phyloP scores from a whole-genome alignment of 2,113 vertebrate genomes.

The Semicossyphus pulcher region DNA sequence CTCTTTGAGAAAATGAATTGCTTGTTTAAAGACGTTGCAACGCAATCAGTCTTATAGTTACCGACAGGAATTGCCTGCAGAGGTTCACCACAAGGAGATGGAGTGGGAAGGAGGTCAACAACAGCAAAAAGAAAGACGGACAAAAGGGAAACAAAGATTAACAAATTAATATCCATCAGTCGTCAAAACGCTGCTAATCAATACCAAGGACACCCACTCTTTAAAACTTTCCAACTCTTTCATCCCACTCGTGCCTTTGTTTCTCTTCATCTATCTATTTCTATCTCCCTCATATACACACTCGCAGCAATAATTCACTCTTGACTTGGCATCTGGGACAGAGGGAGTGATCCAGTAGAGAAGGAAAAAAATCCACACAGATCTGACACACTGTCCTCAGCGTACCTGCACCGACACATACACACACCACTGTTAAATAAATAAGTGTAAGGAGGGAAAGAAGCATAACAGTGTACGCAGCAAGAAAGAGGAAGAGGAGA shows the following conservation, averaged over 20 bases:
- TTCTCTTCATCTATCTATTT: slow-evolving; percentile 4
- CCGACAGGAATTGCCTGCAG: slow-evolving; percentile 40
- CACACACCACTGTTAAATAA: neutral
- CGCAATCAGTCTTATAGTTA: slow-evolving; percentile 56
- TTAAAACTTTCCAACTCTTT: slow-evolving; percentile 26
- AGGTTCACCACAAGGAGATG: slow-evolving; percentile 35
- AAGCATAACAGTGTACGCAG: neutral
- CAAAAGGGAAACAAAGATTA: slow-evolving; percentile 36
- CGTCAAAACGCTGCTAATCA: slow-evolving; percentile 58
- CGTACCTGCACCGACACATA: slow-evolving; percentile 14
- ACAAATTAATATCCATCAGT: slow-evolving; percentile 49
- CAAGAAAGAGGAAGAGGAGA: neutral
- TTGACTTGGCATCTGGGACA: slow-evolving; percentile 72
- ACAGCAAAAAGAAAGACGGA: slow-evolving; percentile 35
- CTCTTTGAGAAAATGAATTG: slow-evolving; percentile 60
- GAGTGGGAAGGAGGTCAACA: slow-evolving; percentile 56
- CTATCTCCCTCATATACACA: neutral
- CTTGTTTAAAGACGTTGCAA: slow-evolving; percentile 62
- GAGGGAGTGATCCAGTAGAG: slow-evolving; percentile 40
- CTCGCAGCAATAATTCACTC: slow-evolving; percentile 59
- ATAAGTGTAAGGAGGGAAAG: neutral
- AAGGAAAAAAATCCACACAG: slow-evolving; percentile 25
- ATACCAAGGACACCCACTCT: slow-evolving; percentile 50
- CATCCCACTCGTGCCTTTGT: neutral
- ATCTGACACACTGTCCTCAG: slow-evolving; percentile 49